Percentiles rank a stretch among this genome's conserved stretches.
phyloP scores from a whole-genome alignment of 2,797 vertebrate genomes.

The Limosa lapponica region DNA sequence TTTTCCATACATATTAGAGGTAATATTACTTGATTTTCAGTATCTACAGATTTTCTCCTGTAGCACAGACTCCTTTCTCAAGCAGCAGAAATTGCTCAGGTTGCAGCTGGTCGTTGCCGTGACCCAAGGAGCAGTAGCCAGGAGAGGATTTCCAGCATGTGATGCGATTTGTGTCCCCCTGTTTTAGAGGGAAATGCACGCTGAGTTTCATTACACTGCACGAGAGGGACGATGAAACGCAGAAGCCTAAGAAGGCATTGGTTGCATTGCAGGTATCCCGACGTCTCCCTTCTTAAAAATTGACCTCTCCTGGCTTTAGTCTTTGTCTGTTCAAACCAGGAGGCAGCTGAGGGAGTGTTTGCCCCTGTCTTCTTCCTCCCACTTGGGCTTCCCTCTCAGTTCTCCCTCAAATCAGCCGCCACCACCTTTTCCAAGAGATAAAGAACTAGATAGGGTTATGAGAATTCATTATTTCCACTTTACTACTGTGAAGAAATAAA shows the following conservation, averaged over 20 bases:
- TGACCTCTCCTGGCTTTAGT: background rate
- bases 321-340: accelerated
- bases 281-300: background rate
- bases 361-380: background rate
- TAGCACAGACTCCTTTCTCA: background rate
- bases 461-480: background rate
- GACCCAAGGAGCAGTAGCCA: background rate
- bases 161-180: background rate
- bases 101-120: background rate
- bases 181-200: accelerated
- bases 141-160: background rate
- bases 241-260: accelerated
- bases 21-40: background rate
- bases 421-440: accelerated
- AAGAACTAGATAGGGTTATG: background rate
- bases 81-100: background rate
- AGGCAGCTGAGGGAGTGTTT: background rate
- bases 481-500: background rate
- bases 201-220: accelerated
- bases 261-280: background rate
- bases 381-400: accelerated
- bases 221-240: accelerated
- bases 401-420: background rate
- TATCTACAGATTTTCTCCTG: background rate
- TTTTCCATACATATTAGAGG: background rate